Base-by-base conservation (phyloP, 2,888 invertebrate species). In the Agonopterix subpropinquella region DNA sequence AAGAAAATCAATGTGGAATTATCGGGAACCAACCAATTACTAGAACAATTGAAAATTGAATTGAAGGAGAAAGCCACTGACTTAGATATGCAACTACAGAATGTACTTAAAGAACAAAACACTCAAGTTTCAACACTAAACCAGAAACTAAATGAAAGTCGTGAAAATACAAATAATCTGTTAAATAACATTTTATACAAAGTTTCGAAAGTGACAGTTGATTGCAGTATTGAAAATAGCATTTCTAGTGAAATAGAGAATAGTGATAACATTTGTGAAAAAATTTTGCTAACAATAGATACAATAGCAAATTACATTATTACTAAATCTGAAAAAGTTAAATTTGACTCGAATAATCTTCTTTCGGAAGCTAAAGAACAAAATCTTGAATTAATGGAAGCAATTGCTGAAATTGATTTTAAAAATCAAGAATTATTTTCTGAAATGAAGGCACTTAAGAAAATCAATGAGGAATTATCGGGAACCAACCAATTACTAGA, bases 21-120 rank as follows among this genome's bases (percentile, higher is more conserved):
- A 41, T 50, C 53, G 13, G 53, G 55, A 36, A 70, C 67, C 52
- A 61, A 67, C 51, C 51, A 62, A 42, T 50, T 77, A 11, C 55
- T 86, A 45, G 53, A 67, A 47, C 55, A 64, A 28, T 57, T 84
- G 13, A 62, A 71, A 51, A 45, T 53, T 18, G 76, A 84, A 54
- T 54, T 87, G 18, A 57, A 65, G 47, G 36, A 47, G 1, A 86
- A 84, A 61, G 52, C 61, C 10, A 51, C 54, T 41, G 74, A 81
- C 64, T 64, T 85, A 15, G 57, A 67, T 47, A 49, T 18, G 39
- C n/a, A 39, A 11, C 11, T n/a, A 4, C n/a, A 39, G n/a, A 11
- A n/a, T 10, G 44, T 54, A 37, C 11, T 73, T 9, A 54, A 67
- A 53, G 53, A 64, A 4, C 68, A 65, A 47, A 50, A 49, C 15